These are phyloP conservation scores for Phylloscopus trochilus DNA, from an alignment of 2,113 vertebrate genomes.

Conservation along the genomic window DNA sequence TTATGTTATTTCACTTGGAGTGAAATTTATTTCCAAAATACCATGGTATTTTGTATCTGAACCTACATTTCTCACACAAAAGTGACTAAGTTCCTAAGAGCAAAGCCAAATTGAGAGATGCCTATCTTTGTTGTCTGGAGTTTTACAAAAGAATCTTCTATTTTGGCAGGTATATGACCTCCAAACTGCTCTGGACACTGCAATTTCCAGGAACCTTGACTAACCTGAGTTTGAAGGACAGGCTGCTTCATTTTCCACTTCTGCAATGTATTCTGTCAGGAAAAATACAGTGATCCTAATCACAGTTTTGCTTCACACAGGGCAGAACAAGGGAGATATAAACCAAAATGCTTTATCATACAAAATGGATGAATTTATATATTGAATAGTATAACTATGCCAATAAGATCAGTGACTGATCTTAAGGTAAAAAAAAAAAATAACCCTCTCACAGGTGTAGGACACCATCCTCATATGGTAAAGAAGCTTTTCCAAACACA, in stretches of 20 bases:
- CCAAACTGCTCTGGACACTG: neutral
- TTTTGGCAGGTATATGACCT: neutral
- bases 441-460: neutral
- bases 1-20: accelerated
- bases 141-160: neutral
- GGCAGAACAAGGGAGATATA: neutral
- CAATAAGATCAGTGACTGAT: neutral
- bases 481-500: neutral
- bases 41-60: neutral
- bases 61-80: neutral
- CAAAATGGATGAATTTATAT: neutral
- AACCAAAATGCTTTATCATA: neutral
- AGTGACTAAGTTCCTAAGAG: neutral
- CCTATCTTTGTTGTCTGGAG: neutral
- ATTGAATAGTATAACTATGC: neutral
- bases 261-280: accelerated
- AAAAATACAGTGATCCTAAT: neutral
- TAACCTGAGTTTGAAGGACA: neutral
- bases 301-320: neutral
- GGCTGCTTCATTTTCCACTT: neutral
- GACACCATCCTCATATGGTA: neutral
- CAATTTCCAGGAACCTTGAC: neutral
- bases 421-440: neutral
- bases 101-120: neutral
- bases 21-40: neutral